Evolutionary conservation across 2,797 vertebrate genomes (phyloP), one percentile per base, ranked within the genome.

Genomic region (Coregonus ussuriensis): DNA sequence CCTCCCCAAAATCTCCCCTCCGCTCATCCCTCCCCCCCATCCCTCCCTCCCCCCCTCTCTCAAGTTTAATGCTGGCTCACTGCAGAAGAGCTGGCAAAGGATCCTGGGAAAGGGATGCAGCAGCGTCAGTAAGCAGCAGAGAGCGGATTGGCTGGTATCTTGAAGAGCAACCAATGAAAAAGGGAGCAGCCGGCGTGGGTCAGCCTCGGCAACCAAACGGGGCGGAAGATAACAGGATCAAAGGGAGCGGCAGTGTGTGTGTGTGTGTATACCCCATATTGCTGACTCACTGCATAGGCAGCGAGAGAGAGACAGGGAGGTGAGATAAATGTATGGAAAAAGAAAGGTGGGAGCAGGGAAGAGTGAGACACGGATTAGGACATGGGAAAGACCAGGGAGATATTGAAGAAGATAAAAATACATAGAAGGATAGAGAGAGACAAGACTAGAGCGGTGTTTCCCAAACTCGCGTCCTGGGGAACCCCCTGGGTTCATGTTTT

Each of bases 51-150:
- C 16, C 31, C 70, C 21, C 59, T 25, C 15, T n/a, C n/a, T n/a
- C n/a, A n/a, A n/a, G n/a, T n/a, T n/a, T n/a, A 87, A 88, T 90
- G 93, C 91, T 91, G 94, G 91, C 94, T 95, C 95, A 96, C 95
- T 96, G 96, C 96, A 95, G 94, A 93, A 94, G 93, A 89, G 65
- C 86, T 81, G 89, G 94, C 94, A 94, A 94, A 89, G 95, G 86
- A 95, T 94, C 92, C 85, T 95, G 94, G 94, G 90, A 94, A 94
- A 85, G 89, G 89, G 94, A 95, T 94, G 94, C 94, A 94, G 95
- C 93, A 94, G 88, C 88, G 91, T 93, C 93, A 89, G 89, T 86
- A 77, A 92, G 71, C 71, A 92, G 93, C 72, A 92, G 93, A 93
- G 91, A 89, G 93, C 82, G 88, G 90, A 78, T 78, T 80, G 82